Evolutionary conservation across 2,113 vertebrate genomes (phyloP).

Genomic region (Phainopepla nitens): DNA sequence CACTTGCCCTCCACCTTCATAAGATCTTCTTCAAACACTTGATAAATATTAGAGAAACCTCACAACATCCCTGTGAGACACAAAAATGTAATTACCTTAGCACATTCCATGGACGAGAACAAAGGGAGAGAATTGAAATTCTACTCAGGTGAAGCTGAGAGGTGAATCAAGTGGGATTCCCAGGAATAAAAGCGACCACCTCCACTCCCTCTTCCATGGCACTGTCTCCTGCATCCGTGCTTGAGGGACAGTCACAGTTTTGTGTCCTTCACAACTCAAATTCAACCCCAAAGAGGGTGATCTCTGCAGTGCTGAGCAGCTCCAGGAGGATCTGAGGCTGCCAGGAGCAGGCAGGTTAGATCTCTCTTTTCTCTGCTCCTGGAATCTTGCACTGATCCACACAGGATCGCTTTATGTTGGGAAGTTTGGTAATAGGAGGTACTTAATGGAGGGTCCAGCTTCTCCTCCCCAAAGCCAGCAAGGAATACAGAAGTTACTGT

Average conservation of each 20-base stretch:
- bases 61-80: conserved; percentile 25
- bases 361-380: not conserved
- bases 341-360: not conserved
- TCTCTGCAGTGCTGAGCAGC: not conserved
- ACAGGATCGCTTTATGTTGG: fast-evolving
- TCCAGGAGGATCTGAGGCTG: not conserved
- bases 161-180: not conserved
- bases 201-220: not conserved
- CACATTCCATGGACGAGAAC: not conserved
- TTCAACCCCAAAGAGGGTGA: not conserved
- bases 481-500: not conserved
- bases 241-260: not conserved
- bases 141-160: not conserved
- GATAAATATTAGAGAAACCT: conserved; percentile 26
- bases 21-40: conserved; percentile 53
- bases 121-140: conserved; percentile 33
- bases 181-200: not conserved
- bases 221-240: not conserved
- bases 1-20: conserved; percentile 7
- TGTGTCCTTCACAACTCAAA: not conserved
- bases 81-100: conserved; percentile 36
- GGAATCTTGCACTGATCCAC: not conserved
- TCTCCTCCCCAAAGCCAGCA: not conserved
- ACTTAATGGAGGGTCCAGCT: fast-evolving
- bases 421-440: not conserved